Evolutionary conservation across 30 jellyfish, hydroid and myxozoan species (phyloP), one percentile per base, ranked within the genome.

Genomic region (Aurelia aurita complex sp. Pacific): DNA sequence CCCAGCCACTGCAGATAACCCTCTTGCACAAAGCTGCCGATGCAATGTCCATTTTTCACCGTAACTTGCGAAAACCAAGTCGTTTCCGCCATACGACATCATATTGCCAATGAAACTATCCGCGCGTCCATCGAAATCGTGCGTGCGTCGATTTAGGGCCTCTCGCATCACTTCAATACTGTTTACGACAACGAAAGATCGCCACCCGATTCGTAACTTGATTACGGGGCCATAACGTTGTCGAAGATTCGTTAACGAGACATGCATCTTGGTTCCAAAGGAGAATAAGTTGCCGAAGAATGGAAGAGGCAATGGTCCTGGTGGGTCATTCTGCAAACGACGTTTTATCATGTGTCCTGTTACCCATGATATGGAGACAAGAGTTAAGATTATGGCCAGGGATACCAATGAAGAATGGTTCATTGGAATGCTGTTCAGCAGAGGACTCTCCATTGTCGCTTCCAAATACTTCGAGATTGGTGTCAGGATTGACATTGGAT

Each of bases 101-200:
- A 82, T 34, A 10, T 18, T 51, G 6, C 81, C 78, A 52, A 82
- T 23, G 79, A 43, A 82, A 46, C 86, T 52, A 42, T 69, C 77
- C 32, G 87, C 87, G 32, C 92, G 51, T 10, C 92, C 92, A 29
- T 83, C 92, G 63, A 82, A 82, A 35, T 82, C 92, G 33, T 57
- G 66, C 10, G 53, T 62, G 32, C 64, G 12, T 6, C 74, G 16
- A 11, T 1, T 62, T 8, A 82, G 75, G 32, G 61, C 79, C 63
- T 82, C 92, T 46, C 73, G 57, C n/a, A 82, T 18, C 29, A 52
- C 71, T 5, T 82, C 79, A 64, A 82, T 64, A 54, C 76, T 17
- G 62, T 71, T 82, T 16, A 82, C 70, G 51, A 82, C 86, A 10
- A 82, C 78, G 33, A 71, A 38, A 16, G 70, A 15, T 19, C 63